Evolutionary conservation across 2,888 invertebrate species (phyloP).

Genomic region (Caenorhabditis sulstoni): DNA sequence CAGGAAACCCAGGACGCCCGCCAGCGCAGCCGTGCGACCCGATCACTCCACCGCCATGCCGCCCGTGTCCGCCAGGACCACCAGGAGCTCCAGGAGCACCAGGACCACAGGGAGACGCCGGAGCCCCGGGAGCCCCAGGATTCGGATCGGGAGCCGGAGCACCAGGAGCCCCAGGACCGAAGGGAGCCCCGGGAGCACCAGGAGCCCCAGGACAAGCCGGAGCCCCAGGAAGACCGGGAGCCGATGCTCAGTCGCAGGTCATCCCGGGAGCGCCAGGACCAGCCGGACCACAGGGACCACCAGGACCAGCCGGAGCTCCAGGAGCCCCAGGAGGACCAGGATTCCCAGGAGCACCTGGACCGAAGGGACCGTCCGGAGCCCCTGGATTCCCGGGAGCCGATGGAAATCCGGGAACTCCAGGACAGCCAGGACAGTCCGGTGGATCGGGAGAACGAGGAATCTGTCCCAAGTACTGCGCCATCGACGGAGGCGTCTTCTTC

Average conservation of each 20-base stretch:
- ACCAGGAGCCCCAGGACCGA: constrained; percentile 65
- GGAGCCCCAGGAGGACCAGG: constrained; percentile 59
- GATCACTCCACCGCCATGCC: constrained; percentile 66
- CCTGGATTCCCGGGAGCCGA: constrained; percentile 65
- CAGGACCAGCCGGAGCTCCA: constrained; percentile 64
- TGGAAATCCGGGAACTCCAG: constrained; percentile 64
- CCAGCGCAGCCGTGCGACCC: constrained; percentile 64
- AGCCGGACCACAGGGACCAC: constrained; percentile 64
- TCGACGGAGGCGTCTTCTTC: constrained; percentile 79
- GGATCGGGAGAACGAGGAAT: constrained; percentile 75
- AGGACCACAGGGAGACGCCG: constrained; percentile 66
- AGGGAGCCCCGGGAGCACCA: constrained; percentile 62
- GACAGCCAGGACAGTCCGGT: constrained; percentile 70
- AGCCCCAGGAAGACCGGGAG: constrained; percentile 71
- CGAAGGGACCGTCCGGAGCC: constrained; percentile 66
- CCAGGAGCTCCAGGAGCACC: constrained; percentile 70
- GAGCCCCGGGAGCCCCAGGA: constrained; percentile 71
- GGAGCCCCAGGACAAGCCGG: constrained; percentile 65
- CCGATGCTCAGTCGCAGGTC: constrained; percentile 50
- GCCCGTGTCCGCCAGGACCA: constrained; percentile 70
- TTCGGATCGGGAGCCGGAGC: constrained; percentile 61
- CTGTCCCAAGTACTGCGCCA: constrained; percentile 79
- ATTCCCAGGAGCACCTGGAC: constrained; percentile 63
- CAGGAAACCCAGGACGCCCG: constrained; percentile 68
- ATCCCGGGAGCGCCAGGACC: constrained; percentile 70